These are phyloP conservation scores for Anneissia japonica DNA, from an alignment of 35 echinoderm and acorn worm genomes.

Conservation along the genomic window DNA sequence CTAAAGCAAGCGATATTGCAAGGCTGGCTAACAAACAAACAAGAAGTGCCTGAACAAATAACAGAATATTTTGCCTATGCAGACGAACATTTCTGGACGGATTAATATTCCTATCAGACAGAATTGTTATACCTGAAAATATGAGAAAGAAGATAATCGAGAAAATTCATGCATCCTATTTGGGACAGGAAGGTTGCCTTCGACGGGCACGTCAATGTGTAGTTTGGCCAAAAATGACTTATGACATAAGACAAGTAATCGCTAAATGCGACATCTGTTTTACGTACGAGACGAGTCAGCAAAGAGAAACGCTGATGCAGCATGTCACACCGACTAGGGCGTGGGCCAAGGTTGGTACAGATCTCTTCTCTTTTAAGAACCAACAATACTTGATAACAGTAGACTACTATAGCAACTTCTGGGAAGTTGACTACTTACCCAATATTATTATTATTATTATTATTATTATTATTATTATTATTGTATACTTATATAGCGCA, in stretches of 20 bases:
- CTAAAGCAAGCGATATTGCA: conserved; percentile 12
- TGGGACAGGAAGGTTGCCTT: conserved; percentile 28
- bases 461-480: background rate
- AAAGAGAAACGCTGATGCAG: conserved; percentile 32
- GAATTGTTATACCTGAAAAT: conserved; percentile 38
- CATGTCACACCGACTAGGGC: conserved; percentile 17
- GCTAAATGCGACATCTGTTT: background rate
- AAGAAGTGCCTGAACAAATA: conserved; percentile 15
- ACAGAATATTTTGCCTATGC: conserved; percentile 30
- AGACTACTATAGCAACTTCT: conserved; percentile 38
- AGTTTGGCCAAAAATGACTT: conserved; percentile 16
- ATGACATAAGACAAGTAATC: background rate
- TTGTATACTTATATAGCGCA: too few relatives aligned
- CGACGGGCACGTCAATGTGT: conserved; percentile 6
- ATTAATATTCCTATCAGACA: conserved; percentile 16
- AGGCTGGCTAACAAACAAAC: conserved; percentile 36
- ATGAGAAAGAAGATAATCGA: background rate
- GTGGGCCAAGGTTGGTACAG: conserved; percentile 3
- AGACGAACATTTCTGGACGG: conserved; percentile 47
- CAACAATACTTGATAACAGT: conserved; percentile 25
- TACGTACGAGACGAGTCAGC: background rate
- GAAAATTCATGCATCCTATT: conserved; percentile 24
- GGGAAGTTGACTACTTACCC: conserved; percentile 14
- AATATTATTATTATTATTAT: background rate
- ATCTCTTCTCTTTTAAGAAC: background rate